Base-by-base conservation (phyloP, 2,797 vertebrate genomes). In the Tragelaphus oryx region DNA sequence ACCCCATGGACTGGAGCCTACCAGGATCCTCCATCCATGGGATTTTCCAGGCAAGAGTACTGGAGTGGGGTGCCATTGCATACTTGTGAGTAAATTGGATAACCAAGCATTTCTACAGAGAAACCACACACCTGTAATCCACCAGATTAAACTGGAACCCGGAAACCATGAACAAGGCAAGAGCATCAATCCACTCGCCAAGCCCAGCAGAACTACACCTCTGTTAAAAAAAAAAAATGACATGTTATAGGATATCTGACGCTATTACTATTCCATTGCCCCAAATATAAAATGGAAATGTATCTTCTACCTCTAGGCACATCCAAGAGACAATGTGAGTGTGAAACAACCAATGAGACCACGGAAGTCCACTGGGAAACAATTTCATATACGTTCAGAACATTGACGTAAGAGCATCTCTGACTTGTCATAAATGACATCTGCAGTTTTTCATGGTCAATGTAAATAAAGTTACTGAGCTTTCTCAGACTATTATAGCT, bases 61-160 rank as follows among this genome's bases (percentile, higher is more conserved):
- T 46, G 0, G 46, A 46, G 46, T 46, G 46, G 46, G 9, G 46
- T 46, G 46, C 46, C 46, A 46, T 46, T 46, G 46, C 46, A 0
- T 8, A 26, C 17, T 2, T 50, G 28, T 30, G 62, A 37, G 46
- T 20, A 37, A 81, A 54, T 3, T 10, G 17, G n/a, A 30, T 52
- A 41, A 30, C 5, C 13, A 46, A 88, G n/a, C 5, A 7, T 6
- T 30, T 16, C n/a, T 46, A 4, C 44, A 68, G 62, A 54, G 52
- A 13, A 87, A 26, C n/a, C 46, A 96, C 96, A 2, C 87, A 97
- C 97, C 97, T 96, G 87, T 92, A 6, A 54, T 87, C 97, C 97
- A 97, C 96, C 97, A 97, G 62, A 84, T 60, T 28, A 96, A 65
- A n/a, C 88, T 8, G 41, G 80, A 18, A 17, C 22, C 81, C 0